A percentile compares a stretch with the other conserved stretches of the same genome.
These are phyloP conservation scores for Tribolium castaneum DNA, from an alignment of 1,140 invertebrate genomes.

Conservation along the genomic window DNA sequence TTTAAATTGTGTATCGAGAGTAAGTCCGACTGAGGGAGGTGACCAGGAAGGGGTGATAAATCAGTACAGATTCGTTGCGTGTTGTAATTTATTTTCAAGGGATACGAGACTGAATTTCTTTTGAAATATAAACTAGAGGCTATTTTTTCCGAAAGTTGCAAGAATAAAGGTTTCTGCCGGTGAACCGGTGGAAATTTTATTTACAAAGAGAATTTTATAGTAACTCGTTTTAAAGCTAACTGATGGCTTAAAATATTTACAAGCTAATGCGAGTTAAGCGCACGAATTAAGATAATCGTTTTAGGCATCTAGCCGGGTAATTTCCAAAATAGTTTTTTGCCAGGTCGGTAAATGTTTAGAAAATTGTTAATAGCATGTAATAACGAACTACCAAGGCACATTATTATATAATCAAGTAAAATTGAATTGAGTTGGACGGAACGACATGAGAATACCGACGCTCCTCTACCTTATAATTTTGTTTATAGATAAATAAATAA, in stretches of 20 bases:
- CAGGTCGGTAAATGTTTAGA: conserved; percentile 17
- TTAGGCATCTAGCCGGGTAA: conserved; percentile 8
- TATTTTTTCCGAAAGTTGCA: neutral
- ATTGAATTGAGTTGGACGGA: conserved; percentile 25
- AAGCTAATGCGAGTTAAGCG: conserved; percentile 25
- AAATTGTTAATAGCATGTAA: conserved; percentile 30
- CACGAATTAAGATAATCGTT: conserved; percentile 27
- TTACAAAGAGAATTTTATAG: conserved; percentile 21
- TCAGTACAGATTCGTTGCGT: conserved; percentile 22
- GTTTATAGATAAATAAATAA: conserved; percentile 34
- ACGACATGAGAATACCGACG: neutral
- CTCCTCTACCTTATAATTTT: conserved; percentile 22
- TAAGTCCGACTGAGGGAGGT: conserved; percentile 1
- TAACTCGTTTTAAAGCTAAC: conserved; percentile 10
- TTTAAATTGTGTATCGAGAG: neutral
- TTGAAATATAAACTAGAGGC: conserved; percentile 23
- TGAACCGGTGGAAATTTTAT: neutral
- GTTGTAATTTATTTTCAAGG: conserved; percentile 9
- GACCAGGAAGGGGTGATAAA: conserved; percentile 14
- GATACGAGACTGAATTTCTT: conserved; percentile 3
- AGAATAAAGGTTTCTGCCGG: neutral
- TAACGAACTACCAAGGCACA: neutral
- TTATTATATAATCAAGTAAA: conserved; percentile 32
- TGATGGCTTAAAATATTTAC: conserved; percentile 22
- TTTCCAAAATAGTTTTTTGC: conserved; percentile 31